Evolutionary conservation across 2,888 invertebrate genomes (phyloP).

Genomic region (Epistrophella euchroma): DNA sequence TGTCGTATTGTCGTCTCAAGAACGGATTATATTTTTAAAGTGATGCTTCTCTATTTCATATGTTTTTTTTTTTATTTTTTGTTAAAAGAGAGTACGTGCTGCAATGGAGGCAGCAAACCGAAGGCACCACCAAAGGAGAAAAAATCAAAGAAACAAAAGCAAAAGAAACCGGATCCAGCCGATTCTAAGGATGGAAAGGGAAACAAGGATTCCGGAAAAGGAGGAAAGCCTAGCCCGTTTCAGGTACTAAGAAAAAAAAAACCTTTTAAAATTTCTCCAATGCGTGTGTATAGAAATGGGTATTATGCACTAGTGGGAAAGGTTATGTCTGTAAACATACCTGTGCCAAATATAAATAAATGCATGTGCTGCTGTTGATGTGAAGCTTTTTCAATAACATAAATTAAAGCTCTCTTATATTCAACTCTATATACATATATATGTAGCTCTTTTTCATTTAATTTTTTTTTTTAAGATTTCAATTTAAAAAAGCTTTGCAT

Average conservation of each 20-base stretch:
- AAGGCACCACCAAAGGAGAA: slow-evolving; percentile 88
- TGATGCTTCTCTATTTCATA: slow-evolving; percentile 28
- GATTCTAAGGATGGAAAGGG: slow-evolving; percentile 86
- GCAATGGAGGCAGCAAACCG: slow-evolving; percentile 88
- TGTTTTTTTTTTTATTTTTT: slow-evolving; percentile 3
- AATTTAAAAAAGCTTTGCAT: slow-evolving; percentile 67
- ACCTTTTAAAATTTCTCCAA: neutral
- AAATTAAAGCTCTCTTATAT: slow-evolving; percentile 41
- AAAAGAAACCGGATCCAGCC: slow-evolving; percentile 86
- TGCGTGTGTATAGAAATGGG: slow-evolving; percentile 3
- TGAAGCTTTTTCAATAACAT: slow-evolving; percentile 72
- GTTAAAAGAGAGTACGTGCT: slow-evolving; percentile 90
- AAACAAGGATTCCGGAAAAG: slow-evolving; percentile 86
- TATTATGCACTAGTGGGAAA: slow-evolving; percentile 31
- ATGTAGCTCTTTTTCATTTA: neutral
- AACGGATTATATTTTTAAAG: slow-evolving; percentile 57
- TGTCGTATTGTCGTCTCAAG: slow-evolving; percentile 65
- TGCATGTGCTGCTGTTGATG: slow-evolving; percentile 68
- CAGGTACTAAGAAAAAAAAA: slow-evolving; percentile 84
- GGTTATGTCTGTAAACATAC: slow-evolving; percentile 14
- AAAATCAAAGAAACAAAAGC: slow-evolving; percentile 88
- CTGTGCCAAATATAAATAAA: slow-evolving; percentile 12
- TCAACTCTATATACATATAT: neutral
- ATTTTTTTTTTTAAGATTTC: slow-evolving; percentile 1
- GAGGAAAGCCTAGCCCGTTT: slow-evolving; percentile 88